Evolutionary conservation across 2,113 vertebrate species (phyloP), one percentile per base, ranked within the genome.

Genomic region (Alectura lathami): DNA sequence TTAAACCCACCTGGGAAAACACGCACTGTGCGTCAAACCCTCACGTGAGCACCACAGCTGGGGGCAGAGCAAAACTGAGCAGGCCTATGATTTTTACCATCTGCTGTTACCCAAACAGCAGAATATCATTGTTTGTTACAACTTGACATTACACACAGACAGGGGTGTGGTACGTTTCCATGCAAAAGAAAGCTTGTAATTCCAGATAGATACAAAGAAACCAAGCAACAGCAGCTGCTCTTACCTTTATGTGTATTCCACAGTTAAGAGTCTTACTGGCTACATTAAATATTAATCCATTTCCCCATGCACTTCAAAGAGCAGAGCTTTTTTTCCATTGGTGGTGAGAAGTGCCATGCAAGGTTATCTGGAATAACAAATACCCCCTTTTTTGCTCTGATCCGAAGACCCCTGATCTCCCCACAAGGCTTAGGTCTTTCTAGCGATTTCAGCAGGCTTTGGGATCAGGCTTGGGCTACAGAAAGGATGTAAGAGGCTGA

Each of bases 41-140:
- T 2, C 14, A 30, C 3, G 1, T 7, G 14, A 59, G 57, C 62
- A 20, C n/a, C 36, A 9, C 2, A 4, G 60, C 34, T 38, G 2
- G 18, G 34, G 21, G 45, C 34, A 74, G 26, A 51, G 53, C 43
- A 63, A 29, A 59, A 57, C 40, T 67, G 1, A 13, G 21, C 38
- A 54, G 22, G 29, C 40, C 22, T 43, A 26, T 30, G 27, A 21
- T 48, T 63, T 94, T 70, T 43, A 53, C 6, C 47, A 18, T 8
- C 23, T 38, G 43, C 40, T 53, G 1, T 6, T 3, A 3, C 21
- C 26, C 50, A 48, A 75, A 17, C 9, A 0, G 1, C 48, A 42
- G 17, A 32, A 66, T 66, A 56, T 29, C 2, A 0, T 8, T 21
- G 0, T 9, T 38, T 73, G 74, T 56, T 4, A 67, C 3, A 1